A percentile compares a stretch with the other conserved stretches of the same genome.
Evolutionary conservation across 1,140 invertebrate species (phyloP).

Genomic region (Heterodera carotae): DNA sequence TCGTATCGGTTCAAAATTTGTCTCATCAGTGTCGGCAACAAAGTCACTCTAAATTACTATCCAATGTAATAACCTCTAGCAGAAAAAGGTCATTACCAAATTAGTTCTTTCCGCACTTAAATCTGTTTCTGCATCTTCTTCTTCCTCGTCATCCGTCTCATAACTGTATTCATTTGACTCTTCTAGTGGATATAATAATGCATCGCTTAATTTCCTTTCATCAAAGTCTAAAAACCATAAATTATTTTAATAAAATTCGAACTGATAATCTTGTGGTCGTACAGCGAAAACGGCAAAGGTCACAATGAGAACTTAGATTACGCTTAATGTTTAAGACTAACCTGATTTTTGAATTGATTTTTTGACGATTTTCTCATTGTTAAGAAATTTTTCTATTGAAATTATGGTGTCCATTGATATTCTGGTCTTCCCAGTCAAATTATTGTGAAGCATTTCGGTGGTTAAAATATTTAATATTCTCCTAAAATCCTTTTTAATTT

Average conservation of each 20-base stretch:
- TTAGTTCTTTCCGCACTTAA: not conserved
- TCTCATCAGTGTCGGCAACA: not conserved
- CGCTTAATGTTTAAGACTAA: not conserved
- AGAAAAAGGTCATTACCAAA: not conserved
- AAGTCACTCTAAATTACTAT: not conserved
- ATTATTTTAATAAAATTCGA: too few species aligned
- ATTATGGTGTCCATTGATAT: constrained; percentile 1
- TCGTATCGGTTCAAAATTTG: not conserved
- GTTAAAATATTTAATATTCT: too few species aligned
- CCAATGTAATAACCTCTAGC: not conserved
- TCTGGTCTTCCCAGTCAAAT: not conserved
- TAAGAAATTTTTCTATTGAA: constrained; percentile 4
- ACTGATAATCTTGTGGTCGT: too few species aligned
- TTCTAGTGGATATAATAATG: not conserved
- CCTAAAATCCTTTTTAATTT: too few species aligned
- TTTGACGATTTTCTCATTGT: not conserved
- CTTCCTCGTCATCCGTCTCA: not conserved
- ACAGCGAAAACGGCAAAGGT: not conserved
- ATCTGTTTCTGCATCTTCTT: not conserved
- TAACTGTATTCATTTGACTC: not conserved
- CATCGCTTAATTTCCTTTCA: not conserved
- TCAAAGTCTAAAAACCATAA: not conserved
- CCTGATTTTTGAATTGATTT: not conserved
- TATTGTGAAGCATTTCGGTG: constrained; percentile 1
- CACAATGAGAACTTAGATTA: not conserved